Conservation (phyloP, 1,140 invertebrate genomes). For the Frieseomelitta varia region DNA sequence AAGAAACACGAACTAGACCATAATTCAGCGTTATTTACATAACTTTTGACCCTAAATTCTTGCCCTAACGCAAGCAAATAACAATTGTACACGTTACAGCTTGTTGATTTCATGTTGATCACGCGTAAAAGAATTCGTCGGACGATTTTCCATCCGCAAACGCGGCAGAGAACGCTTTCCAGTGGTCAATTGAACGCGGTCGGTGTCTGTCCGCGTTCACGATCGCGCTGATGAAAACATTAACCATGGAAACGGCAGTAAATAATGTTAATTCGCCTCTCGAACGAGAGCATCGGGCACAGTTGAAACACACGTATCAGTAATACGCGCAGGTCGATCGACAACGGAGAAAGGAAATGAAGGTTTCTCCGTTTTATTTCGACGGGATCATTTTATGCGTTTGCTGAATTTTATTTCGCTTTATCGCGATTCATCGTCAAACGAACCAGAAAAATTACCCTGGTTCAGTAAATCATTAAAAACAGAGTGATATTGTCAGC, state of each 20-base stretch:
- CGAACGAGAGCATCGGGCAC: background rate
- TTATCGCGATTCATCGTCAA: slow-evolving; percentile 4
- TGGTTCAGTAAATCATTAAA: background rate
- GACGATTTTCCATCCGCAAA: background rate
- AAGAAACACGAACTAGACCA: too few relatives aligned
- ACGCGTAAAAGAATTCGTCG: background rate
- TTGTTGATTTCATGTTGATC: background rate
- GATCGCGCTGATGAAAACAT: background rate
- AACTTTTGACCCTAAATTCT: too few relatives aligned
- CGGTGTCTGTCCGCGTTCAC: background rate
- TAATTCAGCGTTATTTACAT: too few relatives aligned
- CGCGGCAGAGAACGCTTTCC: background rate
- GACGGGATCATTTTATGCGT: background rate
- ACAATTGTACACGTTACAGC: too few relatives aligned
- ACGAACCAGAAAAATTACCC: background rate
- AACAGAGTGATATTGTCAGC: background rate
- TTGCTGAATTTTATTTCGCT: slow-evolving; percentile 10
- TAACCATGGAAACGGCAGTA: background rate
- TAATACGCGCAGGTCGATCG: background rate
- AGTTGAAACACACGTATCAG: slow-evolving; percentile 3
- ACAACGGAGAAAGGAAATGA: too few relatives aligned
- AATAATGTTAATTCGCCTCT: background rate
- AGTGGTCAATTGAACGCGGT: background rate
- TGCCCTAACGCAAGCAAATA: too few relatives aligned
- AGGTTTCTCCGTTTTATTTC: background rate